Evolutionary conservation across 2,888 invertebrate species (phyloP).

Genomic region (Lasioglossum figueresi): DNA sequence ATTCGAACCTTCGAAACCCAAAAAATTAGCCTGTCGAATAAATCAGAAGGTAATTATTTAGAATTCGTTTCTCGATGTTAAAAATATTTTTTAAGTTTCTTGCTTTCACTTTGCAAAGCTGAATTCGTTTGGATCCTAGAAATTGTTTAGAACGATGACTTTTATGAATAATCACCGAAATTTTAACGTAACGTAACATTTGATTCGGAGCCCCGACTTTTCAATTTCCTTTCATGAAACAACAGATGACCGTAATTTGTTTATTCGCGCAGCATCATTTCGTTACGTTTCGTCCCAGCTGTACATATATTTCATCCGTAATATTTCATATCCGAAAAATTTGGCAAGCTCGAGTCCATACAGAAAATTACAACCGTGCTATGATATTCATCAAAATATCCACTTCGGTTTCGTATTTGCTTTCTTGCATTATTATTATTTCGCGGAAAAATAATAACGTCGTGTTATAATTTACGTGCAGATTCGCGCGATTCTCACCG

Average conservation of each 20-base stretch:
- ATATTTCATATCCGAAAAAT: neutral
- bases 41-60: no score
- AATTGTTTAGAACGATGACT: no score
- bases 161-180: neutral
- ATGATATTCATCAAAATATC: neutral
- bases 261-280: neutral
- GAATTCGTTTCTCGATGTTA: no score
- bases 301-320: neutral
- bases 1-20: neutral
- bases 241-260: neutral
- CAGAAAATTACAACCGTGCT: neutral
- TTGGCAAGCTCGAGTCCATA: neutral
- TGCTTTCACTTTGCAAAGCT: no score
- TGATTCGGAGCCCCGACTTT: neutral
- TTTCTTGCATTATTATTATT: neutral
- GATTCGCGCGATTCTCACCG: neutral
- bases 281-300: neutral
- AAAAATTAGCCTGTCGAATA: no score
- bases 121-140: no score
- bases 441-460: neutral
- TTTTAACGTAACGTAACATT: neutral
- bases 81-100: no score
- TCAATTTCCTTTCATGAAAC: neutral
- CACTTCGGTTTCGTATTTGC: neutral
- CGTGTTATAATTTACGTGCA: neutral